Evolutionary conservation across 2,888 invertebrate species (phyloP), one percentile per base, ranked within the genome.

Genomic region (Willowsia nigromaculata): DNA sequence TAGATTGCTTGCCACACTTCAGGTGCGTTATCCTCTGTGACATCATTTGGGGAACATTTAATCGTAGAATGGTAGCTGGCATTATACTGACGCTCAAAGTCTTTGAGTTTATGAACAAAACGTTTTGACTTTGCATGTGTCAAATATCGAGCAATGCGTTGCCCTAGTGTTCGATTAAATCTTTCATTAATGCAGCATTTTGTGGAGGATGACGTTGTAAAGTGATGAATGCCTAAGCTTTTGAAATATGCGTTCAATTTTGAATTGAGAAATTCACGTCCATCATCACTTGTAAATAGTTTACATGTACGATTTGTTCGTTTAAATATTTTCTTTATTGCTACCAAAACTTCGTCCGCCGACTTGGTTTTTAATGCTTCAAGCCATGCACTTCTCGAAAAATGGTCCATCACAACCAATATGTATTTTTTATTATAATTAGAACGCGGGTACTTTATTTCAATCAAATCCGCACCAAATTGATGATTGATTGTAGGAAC

Each of bases 341-440:
- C 84, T 0, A 27, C 53, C 3, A 81, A 0, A 27, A 89, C 89
- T 1, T 33, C 76, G 0, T 59, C 33, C 0, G 84, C 87, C 9
- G 18, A 56, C 78, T 90, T 89, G 22, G 47, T 89, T 15, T 56
- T 22, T 25, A 90, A 5, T 9, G 81, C 30, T 62, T 90, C 91
- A 1, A 91, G 13, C 78, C 71, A 89, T 7, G 68, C 85, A 18
- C 43, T 53, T 53, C 88, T 81, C 1, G 76, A 56, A 59, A 91
- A 90, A 25, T 62, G 59, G 37, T 90, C 89, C 0, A 84, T 25
- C 0, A 89, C 74, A 15, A 25, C 62, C 0, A 89, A 13, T n/a
- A 90, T 80, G 37, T 78, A 90, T 13, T 18, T 78, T 62, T 90
- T 90, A 13, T 74, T 76, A 62, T 85, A 90, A 53, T 91, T 89